Conservation (phyloP, 2,797 vertebrate genomes). For the Micromesistius poutassou region DNA sequence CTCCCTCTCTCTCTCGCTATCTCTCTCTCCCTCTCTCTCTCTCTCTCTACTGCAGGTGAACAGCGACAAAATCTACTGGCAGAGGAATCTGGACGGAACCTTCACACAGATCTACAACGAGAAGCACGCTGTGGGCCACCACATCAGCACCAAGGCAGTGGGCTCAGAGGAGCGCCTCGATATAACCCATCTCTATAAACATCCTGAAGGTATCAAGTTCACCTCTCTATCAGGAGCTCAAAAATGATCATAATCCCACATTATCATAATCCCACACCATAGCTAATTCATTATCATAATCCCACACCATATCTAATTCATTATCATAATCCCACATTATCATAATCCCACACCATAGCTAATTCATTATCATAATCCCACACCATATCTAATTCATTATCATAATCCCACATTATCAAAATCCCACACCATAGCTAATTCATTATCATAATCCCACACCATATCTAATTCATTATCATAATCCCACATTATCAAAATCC, state of each 20-base stretch:
- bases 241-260: too few species aligned
- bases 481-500: background rate
- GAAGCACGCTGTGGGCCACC: slow-evolving; percentile 80
- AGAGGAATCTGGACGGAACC: slow-evolving; percentile 75
- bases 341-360: background rate
- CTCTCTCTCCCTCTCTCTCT: slow-evolving; percentile 39
- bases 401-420: background rate
- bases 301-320: background rate
- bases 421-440: too few species aligned
- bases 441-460: background rate
- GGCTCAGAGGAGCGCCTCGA: slow-evolving; percentile 77
- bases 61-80: slow-evolving; percentile 93
- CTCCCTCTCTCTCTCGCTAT: too few species aligned
- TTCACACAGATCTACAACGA: slow-evolving; percentile 81
- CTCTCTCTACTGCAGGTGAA: slow-evolving; percentile 79
- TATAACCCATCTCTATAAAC: slow-evolving; percentile 84
- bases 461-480: background rate
- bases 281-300: too few species aligned
- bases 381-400: background rate
- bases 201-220: slow-evolving; percentile 77
- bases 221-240: background rate
- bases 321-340: background rate
- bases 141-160: slow-evolving; percentile 84
- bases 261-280: background rate
- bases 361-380: background rate